Conservation (phyloP, 2,888 invertebrate genomes). For the Abrostola triplasia region DNA sequence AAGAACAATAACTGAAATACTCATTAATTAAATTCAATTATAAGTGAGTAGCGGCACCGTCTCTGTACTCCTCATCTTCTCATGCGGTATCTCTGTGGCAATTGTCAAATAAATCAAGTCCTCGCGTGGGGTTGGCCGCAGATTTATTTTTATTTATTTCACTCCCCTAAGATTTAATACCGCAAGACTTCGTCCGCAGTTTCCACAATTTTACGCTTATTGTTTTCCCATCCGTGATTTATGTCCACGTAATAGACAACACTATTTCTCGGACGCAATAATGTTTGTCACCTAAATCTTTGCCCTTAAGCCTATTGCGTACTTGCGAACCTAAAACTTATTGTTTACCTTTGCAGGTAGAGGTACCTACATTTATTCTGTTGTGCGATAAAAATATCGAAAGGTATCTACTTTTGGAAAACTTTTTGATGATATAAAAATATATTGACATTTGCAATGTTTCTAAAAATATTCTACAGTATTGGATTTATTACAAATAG, state of each 20-base stretch:
- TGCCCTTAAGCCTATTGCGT: conserved; percentile 82
- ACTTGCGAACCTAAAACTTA: conserved; percentile 57
- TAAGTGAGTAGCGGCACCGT: conserved; percentile 50
- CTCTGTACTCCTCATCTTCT: conserved; percentile 24
- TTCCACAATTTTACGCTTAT: conserved; percentile 89
- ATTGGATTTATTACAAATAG: not conserved
- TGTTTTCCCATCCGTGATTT: conserved; percentile 89
- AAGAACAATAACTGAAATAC: conserved; percentile 58
- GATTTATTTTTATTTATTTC: conserved; percentile 89
- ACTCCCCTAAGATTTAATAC: conserved; percentile 87
- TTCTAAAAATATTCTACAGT: conserved; percentile 23
- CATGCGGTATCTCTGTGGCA: conserved; percentile 50
- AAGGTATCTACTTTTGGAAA: too few species aligned
- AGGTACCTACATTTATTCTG: conserved; percentile 10
- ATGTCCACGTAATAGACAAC: conserved; percentile 85
- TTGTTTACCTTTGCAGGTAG: conserved; percentile 41
- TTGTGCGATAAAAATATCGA: not conserved
- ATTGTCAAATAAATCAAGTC: conserved; percentile 83
- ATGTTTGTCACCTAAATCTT: conserved; percentile 88
- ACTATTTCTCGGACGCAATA: conserved; percentile 86
- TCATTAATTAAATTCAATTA: conserved; percentile 75
- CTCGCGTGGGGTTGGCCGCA: conserved; percentile 74
- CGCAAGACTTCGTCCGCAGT: conserved; percentile 83
- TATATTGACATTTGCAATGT: conserved; percentile 20
- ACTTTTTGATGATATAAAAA: too few species aligned